Evolutionary conservation across 2,113 vertebrate genomes (phyloP), one percentile per base, ranked within the genome.

Genomic region (Cyanoliseus patagonus): DNA sequence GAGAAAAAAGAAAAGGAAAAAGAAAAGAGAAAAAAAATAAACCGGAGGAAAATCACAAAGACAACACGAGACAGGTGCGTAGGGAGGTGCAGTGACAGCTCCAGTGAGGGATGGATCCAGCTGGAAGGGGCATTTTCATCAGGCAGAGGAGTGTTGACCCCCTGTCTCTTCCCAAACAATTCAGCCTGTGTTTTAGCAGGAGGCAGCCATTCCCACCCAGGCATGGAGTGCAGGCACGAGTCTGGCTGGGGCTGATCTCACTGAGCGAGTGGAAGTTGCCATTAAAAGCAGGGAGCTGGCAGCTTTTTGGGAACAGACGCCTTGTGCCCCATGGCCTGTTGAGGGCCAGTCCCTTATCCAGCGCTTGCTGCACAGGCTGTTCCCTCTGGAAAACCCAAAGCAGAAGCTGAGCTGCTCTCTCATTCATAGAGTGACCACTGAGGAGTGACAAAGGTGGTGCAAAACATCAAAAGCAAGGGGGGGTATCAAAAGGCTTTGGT

Each of bases 381-480:
- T 69, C 37, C 47, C 49, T 31, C 8, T 0, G 1, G 30, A 53
- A 80, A 75, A 47, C 11, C 11, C 0, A 0, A 23, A 27, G 63
- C 62, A 22, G 39, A 16, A 64, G 16, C 4, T 2, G 79, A 80
- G 44, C 69, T 59, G 49, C 25, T 84, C 33, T 57, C 41, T 86
- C 24, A 4, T 49, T 35, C 33, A 24, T 24, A 16, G 57, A n/a
- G 33, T 35, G 57, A 23, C 15, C 57, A 10, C 22, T 24, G 25
- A 16, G 28, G 28, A 18, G 51, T 19, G 9, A 37, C n/a, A 30
- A 9, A 44, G 52, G 3, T 4, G 25, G 4, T 8, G 11, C 16
- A 6, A 27, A 39, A 6, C n/a, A 13, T 18, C 51, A 49, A 28
- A 24, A 28, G 4, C 5, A 17, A 17, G 14, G 9, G 14, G 18